Evolutionary conservation across 2,113 vertebrate genomes (phyloP), one percentile per base, ranked within the genome.

Genomic region (Anser brachyrhynchus): DNA sequence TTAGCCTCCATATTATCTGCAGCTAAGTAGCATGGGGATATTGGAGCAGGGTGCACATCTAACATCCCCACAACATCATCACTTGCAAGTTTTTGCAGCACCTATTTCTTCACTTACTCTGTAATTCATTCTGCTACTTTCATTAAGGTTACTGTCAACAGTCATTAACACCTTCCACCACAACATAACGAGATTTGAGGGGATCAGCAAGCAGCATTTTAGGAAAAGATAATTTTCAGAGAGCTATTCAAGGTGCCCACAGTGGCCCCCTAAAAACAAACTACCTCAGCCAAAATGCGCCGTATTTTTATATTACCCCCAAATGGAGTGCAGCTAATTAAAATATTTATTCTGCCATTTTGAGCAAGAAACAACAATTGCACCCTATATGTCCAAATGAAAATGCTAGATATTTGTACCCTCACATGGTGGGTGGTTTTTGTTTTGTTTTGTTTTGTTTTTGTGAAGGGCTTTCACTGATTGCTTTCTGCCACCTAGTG

Each of bases 401-500:
- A 55, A 91, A 26, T 33, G 7, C 6, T 33, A 51, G 28, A 16
- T 28, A 19, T 8, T 43, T 15, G 6, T 25, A 70, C 0, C 8
- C 2, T 7, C 7, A 10, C 0, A 1, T 12, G 7, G 5, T 67
- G 46, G 46, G 46, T 49, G 10, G 20, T 49, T 49, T 49, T 49
- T 49, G 20, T 49, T 49, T 49, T 49, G 46, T 46, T 46, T 46
- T 46, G 46, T 49, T 49, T 46, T 46, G 19, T 54, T 66, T 37
- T 61, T 44, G 6, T 13, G 13, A 55, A 35, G 3, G 31, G 28
- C 14, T 81, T 95, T 97, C 67, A 37, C 31, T 95, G 95, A 77
- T 92, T 85, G 52, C 82, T 52, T 93, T 74, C 97, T 98, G 98
- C 97, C 98, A 96, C 88, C 98, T 98, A 96, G 97, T 96, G 98